Conservation (phyloP, 2,797 vertebrate species). For the Alcedo atthis region DNA sequence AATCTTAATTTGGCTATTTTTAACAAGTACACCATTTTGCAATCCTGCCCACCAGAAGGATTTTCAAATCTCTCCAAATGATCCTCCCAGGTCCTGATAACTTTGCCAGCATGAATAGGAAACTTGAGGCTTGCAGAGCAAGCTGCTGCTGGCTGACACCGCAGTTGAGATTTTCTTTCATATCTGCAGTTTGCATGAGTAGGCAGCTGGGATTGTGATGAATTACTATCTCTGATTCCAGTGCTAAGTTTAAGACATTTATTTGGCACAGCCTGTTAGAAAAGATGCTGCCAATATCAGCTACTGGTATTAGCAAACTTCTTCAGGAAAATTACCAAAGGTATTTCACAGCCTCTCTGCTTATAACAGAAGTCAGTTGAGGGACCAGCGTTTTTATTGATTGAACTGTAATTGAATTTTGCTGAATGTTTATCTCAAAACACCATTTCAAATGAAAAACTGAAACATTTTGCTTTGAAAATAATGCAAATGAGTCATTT, state of each 20-base stretch:
- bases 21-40: background rate
- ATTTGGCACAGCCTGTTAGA: conserved; percentile 21
- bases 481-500: background rate
- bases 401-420: conserved; percentile 31
- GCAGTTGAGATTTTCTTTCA: conserved; percentile 29
- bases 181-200: conserved; percentile 49
- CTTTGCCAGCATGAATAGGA: conserved; percentile 20
- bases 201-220: conserved; percentile 57
- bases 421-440: conserved; percentile 10
- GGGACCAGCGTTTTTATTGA: background rate
- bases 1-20: conserved; percentile 26
- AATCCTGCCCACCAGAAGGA: conserved; percentile 45
- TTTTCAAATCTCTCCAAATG: conserved; percentile 45
- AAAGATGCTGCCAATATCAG: conserved; percentile 1
- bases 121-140: conserved; percentile 20
- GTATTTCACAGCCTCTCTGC: background rate
- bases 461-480: background rate
- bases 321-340: background rate
- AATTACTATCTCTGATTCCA: conserved; percentile 56
- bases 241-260: conserved; percentile 24
- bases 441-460: background rate
- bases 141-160: background rate
- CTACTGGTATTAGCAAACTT: conserved; percentile 8
- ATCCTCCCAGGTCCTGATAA: conserved; percentile 18
- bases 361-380: background rate